phyloP scores from a whole-genome alignment of 2,113 vertebrate genomes.

The Sebastes fasciatus region DNA sequence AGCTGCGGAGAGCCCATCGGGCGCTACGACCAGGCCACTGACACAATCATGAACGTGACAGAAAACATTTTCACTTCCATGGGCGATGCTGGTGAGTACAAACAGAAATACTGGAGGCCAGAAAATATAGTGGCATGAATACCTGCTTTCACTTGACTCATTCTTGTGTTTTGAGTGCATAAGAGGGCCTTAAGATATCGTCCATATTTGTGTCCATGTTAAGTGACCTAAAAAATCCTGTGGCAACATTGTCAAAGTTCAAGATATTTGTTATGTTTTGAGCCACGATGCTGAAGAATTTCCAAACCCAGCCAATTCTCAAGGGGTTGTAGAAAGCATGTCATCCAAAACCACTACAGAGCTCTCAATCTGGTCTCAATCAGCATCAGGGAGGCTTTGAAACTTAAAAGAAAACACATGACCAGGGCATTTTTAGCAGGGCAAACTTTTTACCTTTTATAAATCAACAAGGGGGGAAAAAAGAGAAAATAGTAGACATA shows the following conservation, averaged over 20 bases:
- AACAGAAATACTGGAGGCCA: neutral
- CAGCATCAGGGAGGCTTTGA: conserved; percentile 75
- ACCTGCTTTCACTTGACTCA: conserved; percentile 28
- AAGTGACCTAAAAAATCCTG: conserved; percentile 44
- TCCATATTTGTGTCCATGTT: conserved; percentile 39
- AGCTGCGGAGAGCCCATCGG: conserved; percentile 97
- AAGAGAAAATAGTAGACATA: neutral
- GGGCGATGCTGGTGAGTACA: conserved; percentile 97
- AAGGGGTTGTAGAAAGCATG: conserved; percentile 72
- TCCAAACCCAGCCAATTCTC: conserved; percentile 62
- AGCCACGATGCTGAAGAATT: conserved; percentile 68
- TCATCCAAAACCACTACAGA: conserved; percentile 80
- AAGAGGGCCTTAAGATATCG: conserved; percentile 20
- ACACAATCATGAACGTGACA: conserved; percentile 99
- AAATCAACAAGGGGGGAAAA: conserved; percentile 27
- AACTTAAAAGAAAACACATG: conserved; percentile 82
- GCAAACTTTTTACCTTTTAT: conserved; percentile 35
- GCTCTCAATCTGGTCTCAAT: conserved; percentile 79
- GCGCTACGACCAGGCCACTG: conserved; percentile 98
- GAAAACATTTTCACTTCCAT: conserved; percentile 99
- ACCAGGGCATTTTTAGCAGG: conserved; percentile 28
- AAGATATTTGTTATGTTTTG: conserved; percentile 73
- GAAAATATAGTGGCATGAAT: neutral
- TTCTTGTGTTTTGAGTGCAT: conserved; percentile 47
- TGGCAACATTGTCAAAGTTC: conserved; percentile 55